These are phyloP conservation scores for Megaptera novaeangliae DNA, from an alignment of 2,113 vertebrate genomes.

Conservation along the genomic window DNA sequence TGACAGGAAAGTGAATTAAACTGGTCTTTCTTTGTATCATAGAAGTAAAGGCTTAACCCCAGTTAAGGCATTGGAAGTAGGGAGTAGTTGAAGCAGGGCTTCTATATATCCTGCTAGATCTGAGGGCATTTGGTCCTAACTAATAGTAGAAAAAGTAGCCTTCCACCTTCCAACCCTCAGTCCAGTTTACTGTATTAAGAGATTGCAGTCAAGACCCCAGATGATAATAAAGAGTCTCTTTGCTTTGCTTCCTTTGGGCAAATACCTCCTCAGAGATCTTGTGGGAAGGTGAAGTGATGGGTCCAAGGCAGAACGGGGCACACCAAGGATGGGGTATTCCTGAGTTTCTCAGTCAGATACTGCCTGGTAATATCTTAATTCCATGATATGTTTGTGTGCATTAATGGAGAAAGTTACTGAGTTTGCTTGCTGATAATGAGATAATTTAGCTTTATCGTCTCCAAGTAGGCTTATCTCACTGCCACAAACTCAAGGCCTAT, in stretches of 20 bases:
- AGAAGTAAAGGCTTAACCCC: not conserved
- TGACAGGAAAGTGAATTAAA: not conserved
- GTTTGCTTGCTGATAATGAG: not conserved
- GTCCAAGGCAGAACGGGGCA: not conserved
- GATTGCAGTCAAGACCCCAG: not conserved
- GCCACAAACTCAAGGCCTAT: not conserved
- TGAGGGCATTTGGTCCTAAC: not conserved
- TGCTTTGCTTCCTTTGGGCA: not conserved
- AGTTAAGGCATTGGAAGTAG: not conserved
- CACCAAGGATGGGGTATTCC: not conserved
- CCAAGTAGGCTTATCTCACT: not conserved
- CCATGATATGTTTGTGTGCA: not conserved
- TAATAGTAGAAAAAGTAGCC: not conserved
- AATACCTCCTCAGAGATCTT: not conserved
- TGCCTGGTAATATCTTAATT: not conserved
- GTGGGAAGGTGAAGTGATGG: not conserved
- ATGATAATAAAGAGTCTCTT: not conserved
- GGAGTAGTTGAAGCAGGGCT: not conserved
- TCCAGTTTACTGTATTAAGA: not conserved
- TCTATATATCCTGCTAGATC: not conserved
- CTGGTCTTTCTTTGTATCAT: not conserved
- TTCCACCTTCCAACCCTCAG: not conserved
- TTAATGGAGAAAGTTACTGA: not conserved
- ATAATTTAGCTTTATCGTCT: not conserved
- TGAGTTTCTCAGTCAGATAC: not conserved